phyloP scores from a whole-genome alignment of 2,888 invertebrate species.

The Ypsolopha sequella region DNA sequence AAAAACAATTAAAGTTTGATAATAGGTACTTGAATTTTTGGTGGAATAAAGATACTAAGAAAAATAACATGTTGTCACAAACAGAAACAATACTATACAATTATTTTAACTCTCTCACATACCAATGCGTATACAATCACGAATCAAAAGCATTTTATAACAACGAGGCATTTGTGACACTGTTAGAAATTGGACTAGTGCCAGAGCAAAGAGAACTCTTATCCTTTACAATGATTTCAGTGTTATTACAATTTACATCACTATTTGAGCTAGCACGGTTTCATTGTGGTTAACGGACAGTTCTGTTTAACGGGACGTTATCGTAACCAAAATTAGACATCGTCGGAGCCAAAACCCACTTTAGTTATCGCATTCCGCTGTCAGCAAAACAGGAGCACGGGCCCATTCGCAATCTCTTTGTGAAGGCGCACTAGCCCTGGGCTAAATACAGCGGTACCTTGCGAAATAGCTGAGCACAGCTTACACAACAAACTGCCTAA shows the following conservation, averaged over 20 bases:
- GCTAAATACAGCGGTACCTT: constrained; percentile 53
- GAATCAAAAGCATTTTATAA: constrained; percentile 12
- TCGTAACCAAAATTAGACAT: constrained; percentile 41
- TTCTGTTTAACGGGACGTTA: constrained; percentile 35
- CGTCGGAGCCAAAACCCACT: constrained; percentile 48
- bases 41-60: not conserved
- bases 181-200: constrained; percentile 23
- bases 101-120: not conserved
- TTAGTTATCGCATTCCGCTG: constrained; percentile 59
- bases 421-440: constrained; percentile 40
- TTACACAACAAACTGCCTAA: constrained; percentile 48
- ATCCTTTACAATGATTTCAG: constrained; percentile 12
- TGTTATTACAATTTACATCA: constrained; percentile 17
- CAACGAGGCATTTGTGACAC: constrained; percentile 11
- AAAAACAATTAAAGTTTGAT: constrained; percentile 13
- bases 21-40: not conserved
- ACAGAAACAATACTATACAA: not conserved
- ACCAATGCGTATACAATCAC: constrained; percentile 1
- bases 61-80: not conserved
- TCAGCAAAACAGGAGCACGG: constrained; percentile 53
- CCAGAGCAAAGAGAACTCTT: constrained; percentile 17
- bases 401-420: constrained; percentile 46
- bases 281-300: constrained; percentile 22
- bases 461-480: constrained; percentile 63
- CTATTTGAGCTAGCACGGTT: constrained; percentile 18